Evolutionary conservation across 2,113 vertebrate species (phyloP).

Genomic region (Tragelaphus strepsiceros): DNA sequence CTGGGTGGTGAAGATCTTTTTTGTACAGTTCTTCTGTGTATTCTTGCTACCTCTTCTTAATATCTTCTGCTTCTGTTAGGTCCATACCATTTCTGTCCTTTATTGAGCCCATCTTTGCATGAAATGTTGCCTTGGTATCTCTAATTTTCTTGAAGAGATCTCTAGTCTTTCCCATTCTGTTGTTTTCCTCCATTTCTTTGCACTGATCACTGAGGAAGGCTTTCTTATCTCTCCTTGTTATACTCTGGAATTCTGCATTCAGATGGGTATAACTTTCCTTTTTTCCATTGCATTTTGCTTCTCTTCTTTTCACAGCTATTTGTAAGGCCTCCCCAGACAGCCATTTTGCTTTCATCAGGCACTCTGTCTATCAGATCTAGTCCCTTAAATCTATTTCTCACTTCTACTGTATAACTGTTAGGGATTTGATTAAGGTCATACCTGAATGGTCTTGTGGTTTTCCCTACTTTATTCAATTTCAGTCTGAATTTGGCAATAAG

Average conservation of each 20-base stretch:
- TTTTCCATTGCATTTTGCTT: neutral
- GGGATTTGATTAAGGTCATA: neutral
- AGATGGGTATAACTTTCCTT: neutral
- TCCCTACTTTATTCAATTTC: neutral
- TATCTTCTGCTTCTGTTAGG: neutral
- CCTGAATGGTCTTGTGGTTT: neutral
- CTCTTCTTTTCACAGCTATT: neutral
- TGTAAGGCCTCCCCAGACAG: neutral
- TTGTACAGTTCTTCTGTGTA: neutral
- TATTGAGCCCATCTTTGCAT: neutral
- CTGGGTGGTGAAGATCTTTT: neutral
- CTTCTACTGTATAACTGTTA: neutral
- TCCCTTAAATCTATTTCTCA: neutral
- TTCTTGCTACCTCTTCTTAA: neutral
- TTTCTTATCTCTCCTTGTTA: neutral
- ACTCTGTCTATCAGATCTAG: neutral
- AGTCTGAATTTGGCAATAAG: neutral
- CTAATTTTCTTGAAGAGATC: neutral
- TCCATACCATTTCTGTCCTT: neutral
- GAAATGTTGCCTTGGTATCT: neutral
- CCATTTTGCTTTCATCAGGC: neutral
- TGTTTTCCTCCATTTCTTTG: neutral
- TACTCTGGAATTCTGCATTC: neutral
- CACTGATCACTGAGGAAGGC: neutral
- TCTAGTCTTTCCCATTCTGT: neutral